phyloP scores from a whole-genome alignment of 1,140 invertebrate species.

The Monochamus saltuarius region DNA sequence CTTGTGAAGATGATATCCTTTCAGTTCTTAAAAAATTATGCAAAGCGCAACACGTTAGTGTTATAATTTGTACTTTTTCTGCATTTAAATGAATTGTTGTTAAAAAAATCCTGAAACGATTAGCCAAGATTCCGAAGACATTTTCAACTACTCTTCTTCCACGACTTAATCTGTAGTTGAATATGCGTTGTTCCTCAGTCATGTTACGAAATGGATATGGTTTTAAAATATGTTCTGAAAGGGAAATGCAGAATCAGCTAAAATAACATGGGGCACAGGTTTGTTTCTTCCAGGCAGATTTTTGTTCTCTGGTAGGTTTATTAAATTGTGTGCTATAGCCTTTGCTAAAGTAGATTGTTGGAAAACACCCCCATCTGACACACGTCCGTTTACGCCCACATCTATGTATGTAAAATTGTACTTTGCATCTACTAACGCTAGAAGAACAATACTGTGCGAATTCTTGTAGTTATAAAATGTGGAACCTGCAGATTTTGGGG shows the following conservation, averaged over 20 bases:
- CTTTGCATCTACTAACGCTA: constrained; percentile 54
- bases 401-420: constrained; percentile 54
- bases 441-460: constrained; percentile 52
- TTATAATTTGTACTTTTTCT: too few relatives aligned
- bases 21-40: too few relatives aligned
- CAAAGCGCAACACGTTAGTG: too few relatives aligned
- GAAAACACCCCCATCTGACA: constrained; percentile 46
- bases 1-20: too few relatives aligned
- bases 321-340: background rate
- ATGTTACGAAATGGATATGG: constrained; percentile 43
- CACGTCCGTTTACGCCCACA: constrained; percentile 39
- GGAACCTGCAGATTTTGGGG: constrained; percentile 37
- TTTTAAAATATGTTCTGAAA: constrained; percentile 51
- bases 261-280: constrained; percentile 17
- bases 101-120: too few relatives aligned
- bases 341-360: constrained; percentile 12
- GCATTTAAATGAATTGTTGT: too few relatives aligned
- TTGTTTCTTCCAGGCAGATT: background rate
- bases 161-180: constrained; percentile 3
- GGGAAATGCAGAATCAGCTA: constrained; percentile 55
- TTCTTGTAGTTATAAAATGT: constrained; percentile 58
- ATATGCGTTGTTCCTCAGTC: background rate
- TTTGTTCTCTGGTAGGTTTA: constrained; percentile 22
- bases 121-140: background rate
- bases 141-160: constrained; percentile 4